These are phyloP conservation scores for Muraenolepis orangiensis DNA, from an alignment of 2,797 vertebrate genomes.

Conservation along the genomic window DNA sequence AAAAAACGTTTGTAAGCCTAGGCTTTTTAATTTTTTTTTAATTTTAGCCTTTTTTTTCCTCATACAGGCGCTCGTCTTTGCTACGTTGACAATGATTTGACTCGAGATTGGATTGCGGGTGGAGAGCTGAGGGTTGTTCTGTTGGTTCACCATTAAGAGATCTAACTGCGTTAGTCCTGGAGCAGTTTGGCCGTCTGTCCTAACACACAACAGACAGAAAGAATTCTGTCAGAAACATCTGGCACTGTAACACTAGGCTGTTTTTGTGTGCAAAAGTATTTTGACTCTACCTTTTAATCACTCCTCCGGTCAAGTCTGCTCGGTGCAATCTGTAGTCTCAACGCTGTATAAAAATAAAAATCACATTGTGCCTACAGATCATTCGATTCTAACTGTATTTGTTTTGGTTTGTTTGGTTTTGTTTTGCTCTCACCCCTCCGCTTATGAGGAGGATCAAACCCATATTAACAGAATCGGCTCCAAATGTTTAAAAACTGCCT, in stretches of 20 bases:
- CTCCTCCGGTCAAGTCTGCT: slow-evolving; percentile 53
- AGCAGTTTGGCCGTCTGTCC: too few relatives aligned
- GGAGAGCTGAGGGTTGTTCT: slow-evolving; percentile 23
- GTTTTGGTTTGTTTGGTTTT: too few relatives aligned
- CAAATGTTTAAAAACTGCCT: neutral
- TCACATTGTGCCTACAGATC: slow-evolving; percentile 49
- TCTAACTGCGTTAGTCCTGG: neutral
- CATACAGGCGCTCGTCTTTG: slow-evolving; percentile 23
- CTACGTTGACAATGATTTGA: slow-evolving; percentile 28
- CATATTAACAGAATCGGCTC: neutral
- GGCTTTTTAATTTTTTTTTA: slow-evolving; percentile 9
- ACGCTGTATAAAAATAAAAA: slow-evolving; percentile 62
- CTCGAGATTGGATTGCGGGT: slow-evolving; percentile 25
- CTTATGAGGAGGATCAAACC: neutral
- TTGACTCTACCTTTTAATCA: slow-evolving; percentile 26
- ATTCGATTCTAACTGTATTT: neutral
- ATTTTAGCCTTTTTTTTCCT: slow-evolving; percentile 30
- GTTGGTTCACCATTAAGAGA: slow-evolving; percentile 17
- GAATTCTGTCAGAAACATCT: neutral
- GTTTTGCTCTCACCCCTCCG: too few relatives aligned
- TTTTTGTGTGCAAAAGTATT: slow-evolving; percentile 28
- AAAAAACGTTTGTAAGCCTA: slow-evolving; percentile 38
- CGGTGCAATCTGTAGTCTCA: slow-evolving; percentile 57
- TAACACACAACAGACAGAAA: neutral
- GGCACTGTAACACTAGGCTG: neutral